A percentile compares a stretch with the other conserved stretches of the same genome.
Evolutionary conservation across 2,113 vertebrate genomes (phyloP).

Genomic region (Melanotaenia duboulayi): DNA sequence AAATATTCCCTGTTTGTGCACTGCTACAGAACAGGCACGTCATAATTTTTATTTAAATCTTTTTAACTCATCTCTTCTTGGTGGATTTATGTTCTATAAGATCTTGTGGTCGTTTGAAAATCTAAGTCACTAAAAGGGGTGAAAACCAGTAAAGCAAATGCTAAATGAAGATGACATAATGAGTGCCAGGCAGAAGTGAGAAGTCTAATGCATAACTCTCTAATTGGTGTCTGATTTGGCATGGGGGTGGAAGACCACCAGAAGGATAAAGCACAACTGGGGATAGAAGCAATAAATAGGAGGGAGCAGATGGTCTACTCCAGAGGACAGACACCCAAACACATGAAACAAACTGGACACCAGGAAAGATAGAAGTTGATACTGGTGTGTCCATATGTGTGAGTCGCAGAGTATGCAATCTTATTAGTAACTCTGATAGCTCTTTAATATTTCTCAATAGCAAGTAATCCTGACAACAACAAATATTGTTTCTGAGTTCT

Average conservation of each 20-base stretch:
- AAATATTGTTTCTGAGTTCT: too few relatives aligned
- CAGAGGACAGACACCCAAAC: constrained; percentile 74
- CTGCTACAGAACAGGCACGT: neutral
- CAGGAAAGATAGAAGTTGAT: constrained; percentile 47
- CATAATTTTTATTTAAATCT: neutral
- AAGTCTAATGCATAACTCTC: constrained; percentile 78
- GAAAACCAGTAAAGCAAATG: constrained; percentile 48
- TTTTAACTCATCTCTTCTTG: neutral
- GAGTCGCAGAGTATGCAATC: neutral
- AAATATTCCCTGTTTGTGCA: neutral
- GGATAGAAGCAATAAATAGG: constrained; percentile 80
- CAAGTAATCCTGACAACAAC: too few relatives aligned
- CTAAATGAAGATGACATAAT: constrained; percentile 70
- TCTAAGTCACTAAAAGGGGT: constrained; percentile 26
- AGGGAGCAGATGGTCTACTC: constrained; percentile 83
- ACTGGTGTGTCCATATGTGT: neutral
- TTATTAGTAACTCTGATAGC: too few relatives aligned
- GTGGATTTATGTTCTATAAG: constrained; percentile 12
- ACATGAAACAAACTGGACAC: constrained; percentile 76
- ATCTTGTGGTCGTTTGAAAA: constrained; percentile 32
- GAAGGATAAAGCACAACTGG: constrained; percentile 81
- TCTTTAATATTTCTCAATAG: too few relatives aligned
- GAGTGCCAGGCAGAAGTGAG: constrained; percentile 70
- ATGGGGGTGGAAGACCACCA: constrained; percentile 81
- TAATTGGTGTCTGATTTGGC: constrained; percentile 85